Percentiles rank a stretch among this genome's conserved stretches.
Evolutionary conservation across 2,113 vertebrate genomes (phyloP).

Genomic region (Datnioides undecimradiatus): DNA sequence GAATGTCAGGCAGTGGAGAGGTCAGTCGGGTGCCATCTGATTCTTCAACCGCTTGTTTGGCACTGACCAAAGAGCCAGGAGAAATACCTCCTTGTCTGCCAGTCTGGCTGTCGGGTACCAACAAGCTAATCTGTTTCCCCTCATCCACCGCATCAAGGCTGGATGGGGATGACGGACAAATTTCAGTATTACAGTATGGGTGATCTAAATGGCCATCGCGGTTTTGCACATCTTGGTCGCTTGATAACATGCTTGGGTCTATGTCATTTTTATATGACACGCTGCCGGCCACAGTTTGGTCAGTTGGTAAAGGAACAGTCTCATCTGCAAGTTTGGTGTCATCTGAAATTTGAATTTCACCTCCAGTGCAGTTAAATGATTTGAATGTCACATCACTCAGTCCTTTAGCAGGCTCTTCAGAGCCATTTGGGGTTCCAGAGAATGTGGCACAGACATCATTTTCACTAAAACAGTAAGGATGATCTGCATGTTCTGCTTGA

Average conservation of each 20-base stretch:
- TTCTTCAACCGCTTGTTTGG: slow-evolving; percentile 25
- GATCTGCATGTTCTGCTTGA: slow-evolving; percentile 42
- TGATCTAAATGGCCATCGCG: slow-evolving; percentile 41
- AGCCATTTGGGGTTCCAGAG: not conserved
- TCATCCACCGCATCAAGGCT: slow-evolving; percentile 3
- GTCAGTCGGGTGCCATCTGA: slow-evolving; percentile 6
- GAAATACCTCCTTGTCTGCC: not conserved
- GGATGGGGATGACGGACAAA: not conserved
- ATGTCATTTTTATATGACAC: not conserved
- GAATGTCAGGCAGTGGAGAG: not conserved
- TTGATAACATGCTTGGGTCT: slow-evolving; percentile 31
- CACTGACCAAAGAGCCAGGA: slow-evolving; percentile 16
- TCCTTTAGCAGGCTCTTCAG: slow-evolving; percentile 3
- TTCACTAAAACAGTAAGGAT: slow-evolving; percentile 50
- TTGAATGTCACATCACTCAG: slow-evolving; percentile 64
- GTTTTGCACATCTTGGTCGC: slow-evolving; percentile 29
- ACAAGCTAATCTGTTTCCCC: not conserved
- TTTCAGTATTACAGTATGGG: slow-evolving; percentile 51
- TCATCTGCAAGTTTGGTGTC: slow-evolving; percentile 17
- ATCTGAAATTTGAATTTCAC: slow-evolving; percentile 59
- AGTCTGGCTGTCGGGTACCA: not conserved
- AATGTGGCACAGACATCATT: not conserved
- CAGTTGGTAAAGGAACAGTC: slow-evolving; percentile 26
- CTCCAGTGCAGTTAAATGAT: slow-evolving; percentile 65
- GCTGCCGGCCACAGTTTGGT: not conserved